Percentiles rank a stretch among this genome's conserved stretches.
Conservation (phyloP, 2,797 vertebrate species). For the Furcifer pardalis region DNA sequence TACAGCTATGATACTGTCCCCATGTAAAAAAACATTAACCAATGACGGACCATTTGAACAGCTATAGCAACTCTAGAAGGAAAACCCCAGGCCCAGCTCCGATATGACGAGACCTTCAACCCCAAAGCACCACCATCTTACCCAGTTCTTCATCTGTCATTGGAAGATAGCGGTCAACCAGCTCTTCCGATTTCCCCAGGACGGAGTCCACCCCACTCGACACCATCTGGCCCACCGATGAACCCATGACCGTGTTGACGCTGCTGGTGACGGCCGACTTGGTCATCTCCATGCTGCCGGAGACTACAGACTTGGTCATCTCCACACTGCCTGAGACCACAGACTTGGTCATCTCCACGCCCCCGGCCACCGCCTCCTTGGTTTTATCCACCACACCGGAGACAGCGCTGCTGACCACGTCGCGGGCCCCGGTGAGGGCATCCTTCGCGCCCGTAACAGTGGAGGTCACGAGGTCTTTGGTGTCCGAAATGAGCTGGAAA, state of each 20-base stretch:
- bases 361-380: slow-evolving; percentile 71
- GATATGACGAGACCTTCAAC: no score
- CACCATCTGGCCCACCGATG: slow-evolving; percentile 75
- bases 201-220: slow-evolving; percentile 83
- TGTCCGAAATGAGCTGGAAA: slow-evolving; percentile 54
- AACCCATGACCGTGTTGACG: slow-evolving; percentile 66
- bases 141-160: slow-evolving; percentile 90
- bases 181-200: slow-evolving; percentile 86
- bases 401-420: no score
- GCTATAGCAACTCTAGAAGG: no score
- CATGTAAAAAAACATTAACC: no score
- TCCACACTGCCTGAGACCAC: slow-evolving; percentile 72
- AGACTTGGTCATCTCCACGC: slow-evolving; percentile 64
- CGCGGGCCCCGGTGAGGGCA: slow-evolving; percentile 55
- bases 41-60: no score
- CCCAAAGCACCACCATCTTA: slow-evolving; percentile 54
- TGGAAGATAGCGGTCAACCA: slow-evolving; percentile 91
- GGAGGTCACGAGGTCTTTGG: slow-evolving; percentile 66
- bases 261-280: slow-evolving; percentile 72
- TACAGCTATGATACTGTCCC: no score
- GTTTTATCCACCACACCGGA: slow-evolving; percentile 83
- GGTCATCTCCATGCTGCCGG: slow-evolving; percentile 83
- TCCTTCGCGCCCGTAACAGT: slow-evolving; percentile 78
- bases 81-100: no score
- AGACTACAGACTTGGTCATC: slow-evolving; percentile 75